These are phyloP conservation scores for Lissocephala sabroskyi DNA, from an alignment of 2,888 invertebrate species.

Conservation along the genomic window DNA sequence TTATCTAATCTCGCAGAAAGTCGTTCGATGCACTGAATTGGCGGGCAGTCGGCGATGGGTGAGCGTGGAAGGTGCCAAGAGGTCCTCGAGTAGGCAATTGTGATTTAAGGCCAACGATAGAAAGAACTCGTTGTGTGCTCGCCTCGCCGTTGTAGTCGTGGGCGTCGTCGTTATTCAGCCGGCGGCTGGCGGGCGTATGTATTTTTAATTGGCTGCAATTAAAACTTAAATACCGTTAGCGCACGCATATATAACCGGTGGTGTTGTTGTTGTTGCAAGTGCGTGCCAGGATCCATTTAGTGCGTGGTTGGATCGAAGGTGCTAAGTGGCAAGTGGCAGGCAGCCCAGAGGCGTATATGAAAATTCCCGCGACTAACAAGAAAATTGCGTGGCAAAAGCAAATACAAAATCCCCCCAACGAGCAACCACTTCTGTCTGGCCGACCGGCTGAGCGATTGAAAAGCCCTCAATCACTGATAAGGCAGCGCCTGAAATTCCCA, in stretches of 20 bases:
- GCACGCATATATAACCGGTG: conserved; percentile 9
- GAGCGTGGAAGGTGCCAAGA: too few species aligned
- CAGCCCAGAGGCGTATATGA: neutral
- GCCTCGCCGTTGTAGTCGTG: too few species aligned
- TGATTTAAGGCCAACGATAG: too few species aligned
- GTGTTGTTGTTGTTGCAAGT: conserved; percentile 25
- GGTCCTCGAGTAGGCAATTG: too few species aligned
- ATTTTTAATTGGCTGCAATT: conserved; percentile 70
- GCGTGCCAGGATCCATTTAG: conserved; percentile 56
- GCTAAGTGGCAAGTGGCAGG: conserved; percentile 24
- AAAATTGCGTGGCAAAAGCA: conserved; percentile 56
- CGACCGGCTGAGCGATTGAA: neutral
- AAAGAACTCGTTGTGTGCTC: too few species aligned
- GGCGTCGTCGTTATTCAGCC: neutral
- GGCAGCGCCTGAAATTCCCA: conserved; percentile 17
- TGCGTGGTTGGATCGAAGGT: conserved; percentile 48
- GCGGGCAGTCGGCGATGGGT: too few species aligned
- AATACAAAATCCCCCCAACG: too few species aligned
- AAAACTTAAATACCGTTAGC: conserved; percentile 59
- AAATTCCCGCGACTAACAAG: conserved; percentile 35
- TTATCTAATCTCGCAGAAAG: too few species aligned
- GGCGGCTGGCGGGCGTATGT: conserved; percentile 30
- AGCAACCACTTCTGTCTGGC: too few species aligned
- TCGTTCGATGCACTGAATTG: too few species aligned
- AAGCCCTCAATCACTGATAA: neutral